Evolutionary conservation across 2,113 vertebrate species (phyloP), one percentile per base, ranked within the genome.

Genomic region (Phylloscopus trochiloides): DNA sequence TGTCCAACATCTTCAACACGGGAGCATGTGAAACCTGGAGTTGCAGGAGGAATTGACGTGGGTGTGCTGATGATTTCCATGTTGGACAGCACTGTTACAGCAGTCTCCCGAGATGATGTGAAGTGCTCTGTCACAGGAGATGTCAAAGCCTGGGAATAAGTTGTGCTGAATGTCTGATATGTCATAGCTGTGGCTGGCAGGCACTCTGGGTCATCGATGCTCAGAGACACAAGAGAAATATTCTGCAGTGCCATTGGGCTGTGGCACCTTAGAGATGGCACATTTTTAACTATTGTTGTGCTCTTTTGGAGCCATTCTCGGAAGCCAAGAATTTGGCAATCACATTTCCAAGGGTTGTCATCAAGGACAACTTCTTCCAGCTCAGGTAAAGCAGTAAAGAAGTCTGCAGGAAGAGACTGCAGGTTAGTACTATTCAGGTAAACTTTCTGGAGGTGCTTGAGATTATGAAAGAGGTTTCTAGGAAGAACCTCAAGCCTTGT

Each of bases 261-360:
- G 58, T 48, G 40, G 80, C 98, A 98, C 36, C 6, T 58, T 4
- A 98, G 84, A 42, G 97, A 88, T 0, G 55, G 92, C 5, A 19
- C 36, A 17, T 80, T 66, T 68, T 83, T 77, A 45, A 97, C 80
- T 25, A 94, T 43, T 32, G 31, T 21, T 9, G 1, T 26, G 90
- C 97, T 98, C n/a, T 79, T 81, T 22, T 45, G 96, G 25, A 99
- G 97, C 99, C 99, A 99, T 40, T 83, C 79, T 24, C 48, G 96
- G 55, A 99, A 96, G 20, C 84, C 98, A 94, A 97, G 75, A 57
- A 99, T 98, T 40, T 86, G 89, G 87, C 99, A 99, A 76, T 97
- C 94, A 0, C 99, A 99, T 50, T 97, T 95, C 99, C 99, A 99
- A 50, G 96, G 98, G 87, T 99, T 99, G 32, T 61, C 22, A 0